These are phyloP conservation scores for Tryphoninae sp. DNA, from an alignment of 2,888 invertebrate genomes.

Conservation along the genomic window DNA sequence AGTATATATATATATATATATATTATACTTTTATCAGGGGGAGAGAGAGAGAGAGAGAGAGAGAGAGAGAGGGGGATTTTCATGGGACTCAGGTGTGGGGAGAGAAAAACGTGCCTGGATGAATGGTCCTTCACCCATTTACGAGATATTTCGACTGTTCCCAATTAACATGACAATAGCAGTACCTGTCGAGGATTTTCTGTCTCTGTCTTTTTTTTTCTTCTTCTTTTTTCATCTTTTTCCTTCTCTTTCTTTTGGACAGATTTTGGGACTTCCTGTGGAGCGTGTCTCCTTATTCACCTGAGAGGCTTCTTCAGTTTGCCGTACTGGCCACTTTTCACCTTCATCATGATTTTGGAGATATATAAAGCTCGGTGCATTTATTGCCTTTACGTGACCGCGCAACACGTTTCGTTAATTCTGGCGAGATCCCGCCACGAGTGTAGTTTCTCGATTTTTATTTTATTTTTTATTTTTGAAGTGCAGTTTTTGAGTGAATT, in stretches of 20 bases:
- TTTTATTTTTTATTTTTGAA: background rate
- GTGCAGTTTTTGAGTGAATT: background rate
- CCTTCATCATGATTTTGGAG: slow-evolving; percentile 54
- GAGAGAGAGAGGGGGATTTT: background rate
- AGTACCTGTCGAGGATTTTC: slow-evolving; percentile 71
- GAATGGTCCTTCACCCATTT: slow-evolving; percentile 77
- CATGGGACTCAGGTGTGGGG: slow-evolving; percentile 57
- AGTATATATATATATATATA: slow-evolving; percentile 26
- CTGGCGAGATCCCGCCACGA: slow-evolving; percentile 73
- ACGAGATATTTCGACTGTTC: slow-evolving; percentile 73
- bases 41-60: no score
- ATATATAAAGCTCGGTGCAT: slow-evolving; percentile 58
- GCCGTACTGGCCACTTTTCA: slow-evolving; percentile 39
- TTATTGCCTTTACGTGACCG: slow-evolving; percentile 81
- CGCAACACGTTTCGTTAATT: slow-evolving; percentile 74
- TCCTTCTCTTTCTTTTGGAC: slow-evolving; percentile 1
- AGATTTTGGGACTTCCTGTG: slow-evolving; percentile 46
- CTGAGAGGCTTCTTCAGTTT: slow-evolving; percentile 48
- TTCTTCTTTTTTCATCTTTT: slow-evolving; percentile 24
- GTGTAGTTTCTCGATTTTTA: background rate
- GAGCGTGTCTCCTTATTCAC: slow-evolving; percentile 47
- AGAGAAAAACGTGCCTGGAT: slow-evolving; percentile 75
- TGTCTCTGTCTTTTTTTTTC: slow-evolving; percentile 19
- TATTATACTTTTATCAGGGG: no score
- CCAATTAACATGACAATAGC: slow-evolving; percentile 79